phyloP scores from a whole-genome alignment of 2,797 vertebrate genomes.

The Phoeniculus purpureus region DNA sequence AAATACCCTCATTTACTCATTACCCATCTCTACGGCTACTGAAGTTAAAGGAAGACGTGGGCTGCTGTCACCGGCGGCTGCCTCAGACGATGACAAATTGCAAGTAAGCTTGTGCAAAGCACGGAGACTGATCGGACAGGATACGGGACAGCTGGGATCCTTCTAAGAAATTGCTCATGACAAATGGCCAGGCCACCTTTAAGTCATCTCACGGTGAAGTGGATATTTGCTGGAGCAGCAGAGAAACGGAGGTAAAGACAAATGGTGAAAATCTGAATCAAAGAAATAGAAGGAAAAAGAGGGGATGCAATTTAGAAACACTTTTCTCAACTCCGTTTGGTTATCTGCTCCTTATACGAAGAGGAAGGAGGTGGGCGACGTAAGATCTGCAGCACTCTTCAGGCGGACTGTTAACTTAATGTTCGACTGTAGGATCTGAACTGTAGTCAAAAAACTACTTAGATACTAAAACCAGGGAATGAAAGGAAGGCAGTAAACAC shows the following conservation, averaged over 20 bases:
- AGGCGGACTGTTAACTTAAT: constrained; percentile 33
- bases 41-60: neutral
- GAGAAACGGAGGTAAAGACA: neutral
- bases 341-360: constrained; percentile 35
- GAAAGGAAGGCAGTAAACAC: constrained; percentile 73
- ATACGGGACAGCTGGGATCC: accelerated
- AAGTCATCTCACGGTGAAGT: neutral
- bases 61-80: accelerated
- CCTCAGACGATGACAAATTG: accelerated
- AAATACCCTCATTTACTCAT: neutral
- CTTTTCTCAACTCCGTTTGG: neutral
- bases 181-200: neutral
- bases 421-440: constrained; percentile 28
- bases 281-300: neutral
- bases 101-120: neutral
- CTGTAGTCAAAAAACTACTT: constrained; percentile 61
- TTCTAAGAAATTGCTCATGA: neutral
- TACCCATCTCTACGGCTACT: accelerated
- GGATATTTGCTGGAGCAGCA: neutral
- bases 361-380: constrained; percentile 35
- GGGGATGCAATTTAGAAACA: neutral
- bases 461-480: constrained; percentile 73
- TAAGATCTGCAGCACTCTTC: constrained; percentile 21
- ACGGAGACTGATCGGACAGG: neutral
- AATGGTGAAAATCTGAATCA: neutral